A percentile compares a stretch with the other conserved stretches of the same genome.
phyloP scores from a whole-genome alignment of 1,140 invertebrate species.

The Nilaparvata lugens region DNA sequence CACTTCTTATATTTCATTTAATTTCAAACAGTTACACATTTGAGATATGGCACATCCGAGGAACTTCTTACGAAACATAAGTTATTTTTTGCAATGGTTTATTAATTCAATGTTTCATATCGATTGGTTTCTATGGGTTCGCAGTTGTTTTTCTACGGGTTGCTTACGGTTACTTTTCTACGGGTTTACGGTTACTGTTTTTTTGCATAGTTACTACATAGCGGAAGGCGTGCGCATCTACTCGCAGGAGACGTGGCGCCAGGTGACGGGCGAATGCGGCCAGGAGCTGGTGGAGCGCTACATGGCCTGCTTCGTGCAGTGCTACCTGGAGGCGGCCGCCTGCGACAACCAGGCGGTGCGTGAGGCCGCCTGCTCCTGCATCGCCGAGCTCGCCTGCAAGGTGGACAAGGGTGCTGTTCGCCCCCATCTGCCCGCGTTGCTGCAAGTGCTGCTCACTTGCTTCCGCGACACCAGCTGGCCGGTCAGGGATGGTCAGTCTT shows the following conservation, averaged over 20 bases:
- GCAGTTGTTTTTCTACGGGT: no score
- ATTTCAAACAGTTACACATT: no score
- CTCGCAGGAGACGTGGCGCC: conserved; percentile 47
- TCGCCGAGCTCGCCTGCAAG: conserved; percentile 46
- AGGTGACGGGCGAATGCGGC: conserved; percentile 39
- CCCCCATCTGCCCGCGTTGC: conserved; percentile 35
- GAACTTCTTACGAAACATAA: no score
- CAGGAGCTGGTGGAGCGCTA: conserved; percentile 42
- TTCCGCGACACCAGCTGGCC: conserved; percentile 51
- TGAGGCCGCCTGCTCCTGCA: conserved; percentile 49
- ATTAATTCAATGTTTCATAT: no score
- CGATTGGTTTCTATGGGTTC: no score
- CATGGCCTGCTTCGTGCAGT: conserved; percentile 39
- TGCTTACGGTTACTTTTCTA: no score
- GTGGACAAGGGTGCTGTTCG: conserved; percentile 36
- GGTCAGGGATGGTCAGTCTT: conserved; percentile 43
- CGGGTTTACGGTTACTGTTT: no score
- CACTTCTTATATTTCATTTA: no score
- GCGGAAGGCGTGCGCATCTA: conserved; percentile 48
- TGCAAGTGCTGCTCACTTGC: conserved; percentile 40
- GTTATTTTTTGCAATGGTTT: no score
- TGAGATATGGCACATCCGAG: no score
- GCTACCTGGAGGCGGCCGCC: conserved; percentile 41
- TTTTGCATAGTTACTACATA: conserved; percentile 40
- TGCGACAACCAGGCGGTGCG: conserved; percentile 49